A percentile compares a stretch with the other conserved stretches of the same genome.
phyloP scores from a whole-genome alignment of 2,888 invertebrate genomes.

The Tachina fera region DNA sequence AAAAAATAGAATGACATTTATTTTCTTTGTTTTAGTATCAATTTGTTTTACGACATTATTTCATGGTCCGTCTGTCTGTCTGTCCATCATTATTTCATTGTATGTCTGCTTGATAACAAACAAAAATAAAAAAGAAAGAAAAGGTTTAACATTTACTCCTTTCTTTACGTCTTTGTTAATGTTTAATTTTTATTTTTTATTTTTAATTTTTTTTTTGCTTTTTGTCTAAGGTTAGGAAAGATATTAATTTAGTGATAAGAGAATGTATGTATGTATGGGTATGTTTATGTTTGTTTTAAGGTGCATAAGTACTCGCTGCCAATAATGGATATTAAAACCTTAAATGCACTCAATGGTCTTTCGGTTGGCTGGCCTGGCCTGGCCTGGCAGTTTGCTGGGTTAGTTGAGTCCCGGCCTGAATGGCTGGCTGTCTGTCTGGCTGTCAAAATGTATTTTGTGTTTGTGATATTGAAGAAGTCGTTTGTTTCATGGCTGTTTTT shows the following conservation, averaged over 20 bases:
- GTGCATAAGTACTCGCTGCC: slow-evolving; percentile 9
- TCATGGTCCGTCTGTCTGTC: slow-evolving; percentile 28
- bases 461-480: slow-evolving; percentile 27
- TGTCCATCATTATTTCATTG: slow-evolving; percentile 38
- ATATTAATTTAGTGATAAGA: slow-evolving; percentile 69
- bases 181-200: slow-evolving; percentile 6
- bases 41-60: slow-evolving; percentile 65
- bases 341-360: neutral
- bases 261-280: slow-evolving; percentile 6
- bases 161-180: slow-evolving; percentile 24
- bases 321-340: slow-evolving; percentile 31
- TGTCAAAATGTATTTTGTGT: slow-evolving; percentile 30
- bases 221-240: slow-evolving; percentile 44
- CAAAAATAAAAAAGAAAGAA: neutral
- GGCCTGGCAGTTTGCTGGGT: too few species aligned
- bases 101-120: slow-evolving; percentile 1
- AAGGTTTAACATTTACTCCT: slow-evolving; percentile 51
- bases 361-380: too few species aligned
- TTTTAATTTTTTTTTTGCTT: slow-evolving; percentile 32
- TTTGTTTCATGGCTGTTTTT: slow-evolving; percentile 1
- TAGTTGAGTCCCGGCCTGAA: slow-evolving; percentile 1
- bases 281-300: slow-evolving; percentile 7
- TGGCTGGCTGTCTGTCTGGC: slow-evolving; percentile 27
- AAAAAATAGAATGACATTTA: slow-evolving; percentile 55
- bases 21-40: slow-evolving; percentile 60